These are phyloP conservation scores for Bilobella aurantiaca DNA, from an alignment of 1,140 invertebrate species.

Conservation along the genomic window DNA sequence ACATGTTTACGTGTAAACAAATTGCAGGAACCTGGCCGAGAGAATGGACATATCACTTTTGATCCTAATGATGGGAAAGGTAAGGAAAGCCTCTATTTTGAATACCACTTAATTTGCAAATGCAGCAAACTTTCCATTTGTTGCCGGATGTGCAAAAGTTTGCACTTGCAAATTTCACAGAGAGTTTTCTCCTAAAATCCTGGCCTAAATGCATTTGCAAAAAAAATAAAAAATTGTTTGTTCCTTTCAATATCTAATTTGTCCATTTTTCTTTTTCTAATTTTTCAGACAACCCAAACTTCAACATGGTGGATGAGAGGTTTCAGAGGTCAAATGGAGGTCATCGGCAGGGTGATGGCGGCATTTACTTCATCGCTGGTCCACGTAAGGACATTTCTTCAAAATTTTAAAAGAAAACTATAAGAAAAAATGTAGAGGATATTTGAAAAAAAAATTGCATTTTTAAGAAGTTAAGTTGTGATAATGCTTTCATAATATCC, in stretches of 20 bases:
- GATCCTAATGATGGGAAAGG: slow-evolving; percentile 3
- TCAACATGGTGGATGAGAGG: background rate
- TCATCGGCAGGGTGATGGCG: slow-evolving; percentile 13
- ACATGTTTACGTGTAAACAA: background rate
- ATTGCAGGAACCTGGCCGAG: slow-evolving; percentile 10
- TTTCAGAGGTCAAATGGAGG: background rate
- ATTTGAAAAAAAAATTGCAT: too few relatives aligned
- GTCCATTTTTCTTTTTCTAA: background rate
- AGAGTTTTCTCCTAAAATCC: background rate
- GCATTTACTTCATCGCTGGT: slow-evolving; percentile 35
- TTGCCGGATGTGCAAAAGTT: background rate
- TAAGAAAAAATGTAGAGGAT: too few relatives aligned
- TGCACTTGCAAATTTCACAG: slow-evolving; percentile 3
- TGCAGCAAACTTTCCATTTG: background rate
- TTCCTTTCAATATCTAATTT: background rate
- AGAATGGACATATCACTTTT: slow-evolving; percentile 7
- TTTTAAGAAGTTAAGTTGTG: too few relatives aligned
- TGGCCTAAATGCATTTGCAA: background rate
- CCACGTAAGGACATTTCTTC: slow-evolving; percentile 24
- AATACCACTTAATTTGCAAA: too few relatives aligned
- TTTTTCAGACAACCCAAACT: background rate
- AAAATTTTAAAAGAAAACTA: too few relatives aligned
- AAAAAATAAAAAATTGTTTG: background rate
- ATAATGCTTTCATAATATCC: too few relatives aligned
- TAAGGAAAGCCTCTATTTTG: too few relatives aligned